Percentiles rank a stretch among this genome's conserved stretches.
Evolutionary conservation across 2,113 vertebrate genomes (phyloP).

Genomic region (Brachionichthys hirsutus): DNA sequence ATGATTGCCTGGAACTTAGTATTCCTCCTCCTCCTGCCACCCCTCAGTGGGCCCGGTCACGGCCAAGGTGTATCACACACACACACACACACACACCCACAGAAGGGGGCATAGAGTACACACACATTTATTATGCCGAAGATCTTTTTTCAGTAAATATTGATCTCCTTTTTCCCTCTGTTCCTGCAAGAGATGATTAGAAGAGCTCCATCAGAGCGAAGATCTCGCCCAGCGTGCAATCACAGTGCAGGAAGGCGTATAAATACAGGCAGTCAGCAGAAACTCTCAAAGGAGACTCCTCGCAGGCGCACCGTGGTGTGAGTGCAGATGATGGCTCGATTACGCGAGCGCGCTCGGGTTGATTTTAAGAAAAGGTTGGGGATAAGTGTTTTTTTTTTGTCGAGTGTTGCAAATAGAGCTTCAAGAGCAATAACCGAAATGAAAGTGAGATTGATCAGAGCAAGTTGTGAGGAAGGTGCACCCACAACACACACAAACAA

Average conservation of each 20-base stretch:
- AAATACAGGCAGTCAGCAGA: slow-evolving; percentile 28
- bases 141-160: slow-evolving; percentile 74
- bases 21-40: slow-evolving; percentile 58
- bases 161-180: slow-evolving; percentile 71
- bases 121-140: slow-evolving; percentile 76
- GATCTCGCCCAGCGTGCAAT: slow-evolving; percentile 40
- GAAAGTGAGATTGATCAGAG: too few relatives aligned
- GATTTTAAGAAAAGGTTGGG: background rate
- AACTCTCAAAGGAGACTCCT: slow-evolving; percentile 13
- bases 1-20: slow-evolving; percentile 76
- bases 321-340: background rate
- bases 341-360: background rate
- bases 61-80: slow-evolving; percentile 67
- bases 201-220: slow-evolving; percentile 47
- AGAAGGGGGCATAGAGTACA: slow-evolving; percentile 62
- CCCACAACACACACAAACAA: background rate
- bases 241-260: slow-evolving; percentile 29
- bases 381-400: background rate
- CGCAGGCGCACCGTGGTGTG: background rate
- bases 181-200: slow-evolving; percentile 64
- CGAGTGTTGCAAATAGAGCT: too few relatives aligned
- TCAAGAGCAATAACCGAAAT: too few relatives aligned
- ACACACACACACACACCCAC: slow-evolving; percentile 22
- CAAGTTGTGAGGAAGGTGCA: background rate
- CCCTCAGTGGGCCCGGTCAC: slow-evolving; percentile 57